Evolutionary conservation across 2,797 vertebrate genomes (phyloP), one percentile per base, ranked within the genome.

Genomic region (Chlorospingus flavigularis): DNA sequence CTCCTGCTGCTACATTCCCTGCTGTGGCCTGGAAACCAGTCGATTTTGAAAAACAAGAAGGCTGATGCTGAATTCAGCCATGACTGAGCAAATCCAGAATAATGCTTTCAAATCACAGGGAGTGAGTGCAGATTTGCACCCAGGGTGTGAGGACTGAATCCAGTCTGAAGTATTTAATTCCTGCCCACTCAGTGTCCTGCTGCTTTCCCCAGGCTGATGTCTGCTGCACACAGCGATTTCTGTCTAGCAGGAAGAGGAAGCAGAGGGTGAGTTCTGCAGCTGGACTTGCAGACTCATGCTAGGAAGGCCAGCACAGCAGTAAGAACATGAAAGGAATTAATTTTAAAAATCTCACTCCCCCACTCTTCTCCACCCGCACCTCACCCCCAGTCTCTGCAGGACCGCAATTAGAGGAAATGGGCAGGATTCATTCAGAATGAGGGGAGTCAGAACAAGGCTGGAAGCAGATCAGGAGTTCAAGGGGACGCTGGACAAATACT

Each of bases 381-480:
- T 60, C 57, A 60, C 19, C 25, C 17, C 19, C 28, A 8, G 25
- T 42, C 33, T 62, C 70, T 17, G 11, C 74, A 50, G 53, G n/a
- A 48, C 30, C 71, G 91, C 90, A 89, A 51, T 88, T 74, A 77
- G 40, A 85, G 94, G 93, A 95, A 96, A 70, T n/a, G 17, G 39
- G 24, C 39, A 91, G 86, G 90, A 87, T 58, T 28, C 25, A 30
- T 57, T 47, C 53, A 73, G 63, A 40, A 6, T 33, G 35, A 85
- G n/a, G 39, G 61, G 50, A 92, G 61, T n/a, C 45, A 58, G 57
- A 78, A 40, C 11, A 76, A 86, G 48, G 21, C 75, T 94, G 84
- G 61, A 80, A 89, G 74, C 0, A 3, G 63, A 82, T 47, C 57
- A 57, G 58, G 42, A 89, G 86, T 87, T 94, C 92, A 89, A 93